A percentile compares a stretch with the other conserved stretches of the same genome.
Evolutionary conservation across 1,140 invertebrate species (phyloP).

Genomic region (Brachionus manjavacas): DNA sequence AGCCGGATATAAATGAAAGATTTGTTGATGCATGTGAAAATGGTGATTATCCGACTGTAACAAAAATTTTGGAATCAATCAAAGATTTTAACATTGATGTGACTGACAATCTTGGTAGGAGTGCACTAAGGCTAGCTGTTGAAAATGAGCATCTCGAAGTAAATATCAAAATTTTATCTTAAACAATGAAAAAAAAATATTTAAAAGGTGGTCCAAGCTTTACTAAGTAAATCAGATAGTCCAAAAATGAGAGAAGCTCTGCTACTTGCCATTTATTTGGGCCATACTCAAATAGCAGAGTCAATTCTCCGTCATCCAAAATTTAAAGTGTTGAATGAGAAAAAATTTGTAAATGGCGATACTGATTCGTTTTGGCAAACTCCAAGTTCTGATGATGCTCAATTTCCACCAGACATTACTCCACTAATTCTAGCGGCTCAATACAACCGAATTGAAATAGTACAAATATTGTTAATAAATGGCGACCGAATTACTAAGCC

Average conservation of each 20-base stretch:
- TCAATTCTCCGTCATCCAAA: conserved; percentile 54
- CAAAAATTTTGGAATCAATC: conserved; percentile 49
- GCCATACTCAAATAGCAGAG: conserved; percentile 55
- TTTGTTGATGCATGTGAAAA: conserved; percentile 42
- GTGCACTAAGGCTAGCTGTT: conserved; percentile 50
- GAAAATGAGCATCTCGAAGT: conserved; percentile 55
- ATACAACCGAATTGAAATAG: conserved; percentile 52
- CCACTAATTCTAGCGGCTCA: conserved; percentile 52
- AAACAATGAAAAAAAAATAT: not conserved
- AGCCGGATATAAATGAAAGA: conserved; percentile 40
- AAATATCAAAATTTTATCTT: not conserved
- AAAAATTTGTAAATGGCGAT: conserved; percentile 32
- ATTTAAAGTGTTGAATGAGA: conserved; percentile 45
- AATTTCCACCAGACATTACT: conserved; percentile 52
- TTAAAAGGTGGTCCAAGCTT: conserved; percentile 48
- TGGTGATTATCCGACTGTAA: conserved; percentile 46
- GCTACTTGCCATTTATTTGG: conserved; percentile 53
- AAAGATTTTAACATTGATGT: conserved; percentile 50
- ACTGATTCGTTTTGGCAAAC: conserved; percentile 43
- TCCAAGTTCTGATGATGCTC: conserved; percentile 45
- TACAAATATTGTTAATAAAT: conserved; percentile 51
- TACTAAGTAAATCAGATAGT: conserved; percentile 50
- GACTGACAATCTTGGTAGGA: conserved; percentile 51
- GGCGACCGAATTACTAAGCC: conserved; percentile 59
- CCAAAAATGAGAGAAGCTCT: conserved; percentile 54